These are phyloP conservation scores for Macropis europaea DNA, from an alignment of 2,888 invertebrate species.

Conservation along the genomic window DNA sequence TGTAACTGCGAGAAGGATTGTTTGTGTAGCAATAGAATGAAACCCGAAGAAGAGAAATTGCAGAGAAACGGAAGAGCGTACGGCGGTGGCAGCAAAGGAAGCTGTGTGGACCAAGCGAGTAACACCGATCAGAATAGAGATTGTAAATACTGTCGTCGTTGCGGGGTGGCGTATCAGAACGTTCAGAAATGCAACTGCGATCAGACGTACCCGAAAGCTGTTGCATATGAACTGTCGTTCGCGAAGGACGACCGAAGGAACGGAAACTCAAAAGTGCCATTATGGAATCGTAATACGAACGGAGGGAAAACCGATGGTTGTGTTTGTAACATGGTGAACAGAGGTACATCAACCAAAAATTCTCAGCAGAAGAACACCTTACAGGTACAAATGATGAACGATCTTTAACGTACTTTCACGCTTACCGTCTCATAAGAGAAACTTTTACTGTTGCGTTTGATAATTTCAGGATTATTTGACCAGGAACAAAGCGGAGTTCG, in stretches of 20 bases:
- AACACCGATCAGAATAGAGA: conserved; percentile 44
- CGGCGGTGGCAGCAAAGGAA: conserved; percentile 36
- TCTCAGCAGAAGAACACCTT: conserved; percentile 59
- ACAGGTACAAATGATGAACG: conserved; percentile 58
- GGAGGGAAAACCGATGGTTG: conserved; percentile 54
- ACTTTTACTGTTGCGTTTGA: not conserved
- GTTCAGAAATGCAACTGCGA: conserved; percentile 67
- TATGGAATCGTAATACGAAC: conserved; percentile 38
- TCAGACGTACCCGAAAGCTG: conserved; percentile 75
- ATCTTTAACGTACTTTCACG: too few relatives aligned
- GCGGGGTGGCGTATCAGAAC: conserved; percentile 70
- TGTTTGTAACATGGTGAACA: conserved; percentile 60
- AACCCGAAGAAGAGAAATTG: conserved; percentile 34
- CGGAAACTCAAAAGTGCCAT: conserved; percentile 43
- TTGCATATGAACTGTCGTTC: conserved; percentile 80
- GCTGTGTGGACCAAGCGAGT: conserved; percentile 30
- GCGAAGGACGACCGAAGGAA: conserved; percentile 58
- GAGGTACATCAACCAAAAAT: conserved; percentile 23
- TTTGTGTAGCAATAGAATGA: conserved; percentile 53
- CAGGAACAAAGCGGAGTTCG: conserved; percentile 86
- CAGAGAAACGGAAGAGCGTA: too few relatives aligned
- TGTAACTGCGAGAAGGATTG: conserved; percentile 64
- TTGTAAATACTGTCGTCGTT: conserved; percentile 68
- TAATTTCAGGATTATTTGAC: conserved; percentile 86
- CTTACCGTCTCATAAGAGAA: too few relatives aligned